Evolutionary conservation across 2,888 invertebrate species (phyloP).

Genomic region (Argynnis bischoffii): DNA sequence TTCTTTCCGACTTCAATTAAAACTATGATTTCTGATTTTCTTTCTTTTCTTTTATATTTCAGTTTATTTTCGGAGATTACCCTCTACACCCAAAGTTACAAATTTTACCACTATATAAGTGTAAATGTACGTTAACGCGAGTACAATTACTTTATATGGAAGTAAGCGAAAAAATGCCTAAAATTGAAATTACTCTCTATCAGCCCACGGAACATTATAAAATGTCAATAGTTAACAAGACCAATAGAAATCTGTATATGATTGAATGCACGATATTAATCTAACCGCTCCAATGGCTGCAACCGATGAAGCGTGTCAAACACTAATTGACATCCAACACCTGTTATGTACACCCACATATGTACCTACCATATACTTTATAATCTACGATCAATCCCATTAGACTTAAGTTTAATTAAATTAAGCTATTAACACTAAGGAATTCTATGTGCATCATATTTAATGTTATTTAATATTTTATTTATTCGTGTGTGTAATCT

Average conservation of each 20-base stretch:
- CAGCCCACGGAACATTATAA: slow-evolving; percentile 1
- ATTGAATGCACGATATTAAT: slow-evolving; percentile 30
- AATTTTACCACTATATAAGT: too few species aligned
- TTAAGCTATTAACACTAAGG: background rate
- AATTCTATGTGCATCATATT: too few species aligned
- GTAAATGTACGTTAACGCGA: too few species aligned
- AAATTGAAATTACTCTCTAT: background rate
- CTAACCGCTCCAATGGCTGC: slow-evolving; percentile 27
- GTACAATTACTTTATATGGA: too few species aligned
- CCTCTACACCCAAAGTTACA: too few species aligned
- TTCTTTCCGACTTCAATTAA: too few species aligned
- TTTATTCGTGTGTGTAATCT: too few species aligned
- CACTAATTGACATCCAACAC: slow-evolving; percentile 37
- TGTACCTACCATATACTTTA: slow-evolving; percentile 15
- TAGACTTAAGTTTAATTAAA: background rate
- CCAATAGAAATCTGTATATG: slow-evolving; percentile 7
- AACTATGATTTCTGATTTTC: too few species aligned
- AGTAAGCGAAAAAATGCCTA: background rate
- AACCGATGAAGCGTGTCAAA: slow-evolving; percentile 30
- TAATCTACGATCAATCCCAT: slow-evolving; percentile 14
- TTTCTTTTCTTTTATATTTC: too few species aligned
- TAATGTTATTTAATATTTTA: too few species aligned
- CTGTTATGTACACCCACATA: slow-evolving; percentile 27
- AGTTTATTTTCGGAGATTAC: too few species aligned
- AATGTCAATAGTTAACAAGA: slow-evolving; percentile 8